A percentile compares a stretch with the other conserved stretches of the same genome.
phyloP scores from a whole-genome alignment of 2,888 invertebrate genomes.

The Podabrus alpinus region DNA sequence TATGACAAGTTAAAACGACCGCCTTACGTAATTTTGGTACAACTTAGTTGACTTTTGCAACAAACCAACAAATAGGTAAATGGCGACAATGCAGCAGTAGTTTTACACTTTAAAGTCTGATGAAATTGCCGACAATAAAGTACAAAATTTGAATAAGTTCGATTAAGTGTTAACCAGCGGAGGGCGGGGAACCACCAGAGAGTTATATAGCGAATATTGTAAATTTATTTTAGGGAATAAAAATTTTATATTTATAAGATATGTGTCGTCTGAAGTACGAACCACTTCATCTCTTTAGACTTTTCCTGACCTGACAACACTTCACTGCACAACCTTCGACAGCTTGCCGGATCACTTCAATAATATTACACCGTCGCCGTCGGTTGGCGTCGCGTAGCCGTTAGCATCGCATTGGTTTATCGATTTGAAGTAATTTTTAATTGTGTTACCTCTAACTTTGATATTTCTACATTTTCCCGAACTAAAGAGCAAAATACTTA shows the following conservation, averaged over 20 bases:
- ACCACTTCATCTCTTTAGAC: neutral
- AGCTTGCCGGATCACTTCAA: slow-evolving; percentile 2
- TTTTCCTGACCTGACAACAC: neutral
- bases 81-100: neutral
- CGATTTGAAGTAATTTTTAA: neutral
- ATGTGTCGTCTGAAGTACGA: neutral
- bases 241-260: neutral
- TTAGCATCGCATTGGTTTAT: neutral
- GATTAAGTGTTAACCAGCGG: neutral
- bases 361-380: neutral
- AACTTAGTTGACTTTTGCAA: neutral
- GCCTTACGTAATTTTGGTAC: neutral
- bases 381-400: neutral
- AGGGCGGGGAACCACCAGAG: neutral
- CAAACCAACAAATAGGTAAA: neutral
- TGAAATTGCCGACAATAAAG: neutral
- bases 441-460: neutral
- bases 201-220: neutral
- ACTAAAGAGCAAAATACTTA: neutral
- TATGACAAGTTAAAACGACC: neutral
- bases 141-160: neutral
- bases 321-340: neutral
- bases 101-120: neutral
- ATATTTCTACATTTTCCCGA: neutral
- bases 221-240: neutral